A percentile compares a stretch with the other conserved stretches of the same genome.
Evolutionary conservation across 2,888 invertebrate genomes (phyloP).

Genomic region (Morpho achilles): DNA sequence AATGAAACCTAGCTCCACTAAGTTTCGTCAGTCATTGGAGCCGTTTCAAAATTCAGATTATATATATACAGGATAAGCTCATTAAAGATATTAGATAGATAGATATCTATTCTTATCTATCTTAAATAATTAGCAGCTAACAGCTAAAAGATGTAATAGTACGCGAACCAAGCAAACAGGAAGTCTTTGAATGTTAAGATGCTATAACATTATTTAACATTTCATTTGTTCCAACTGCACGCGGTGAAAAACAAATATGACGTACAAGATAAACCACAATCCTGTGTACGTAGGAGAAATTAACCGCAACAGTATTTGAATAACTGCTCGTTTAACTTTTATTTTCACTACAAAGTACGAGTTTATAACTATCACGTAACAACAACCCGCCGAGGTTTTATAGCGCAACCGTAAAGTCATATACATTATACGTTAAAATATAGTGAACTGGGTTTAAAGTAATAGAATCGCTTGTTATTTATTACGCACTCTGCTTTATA

Average conservation of each 20-base stretch:
- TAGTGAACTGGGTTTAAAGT: conserved; percentile 1
- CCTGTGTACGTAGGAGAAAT: conserved; percentile 15
- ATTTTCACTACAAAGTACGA: conserved; percentile 17
- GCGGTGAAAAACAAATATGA: conserved; percentile 18
- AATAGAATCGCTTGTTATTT: conserved; percentile 3
- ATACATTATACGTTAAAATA: conserved; percentile 3
- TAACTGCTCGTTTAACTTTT: conserved; percentile 20
- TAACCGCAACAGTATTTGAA: conserved; percentile 18
- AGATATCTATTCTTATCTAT: too few relatives aligned
- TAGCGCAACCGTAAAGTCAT: conserved; percentile 10
- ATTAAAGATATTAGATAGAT: too few relatives aligned
- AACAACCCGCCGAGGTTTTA: conserved; percentile 11
- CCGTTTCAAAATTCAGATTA: too few relatives aligned
- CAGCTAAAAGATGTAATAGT: too few relatives aligned
- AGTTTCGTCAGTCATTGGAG: too few relatives aligned
- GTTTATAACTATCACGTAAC: conserved; percentile 20
- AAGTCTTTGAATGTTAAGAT: not conserved
- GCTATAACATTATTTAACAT: conserved; percentile 7
- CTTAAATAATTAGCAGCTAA: too few relatives aligned
- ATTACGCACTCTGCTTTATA: not conserved
- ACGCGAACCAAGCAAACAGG: too few relatives aligned
- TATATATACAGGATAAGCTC: too few relatives aligned
- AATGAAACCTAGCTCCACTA: too few relatives aligned
- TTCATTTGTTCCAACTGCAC: conserved; percentile 8
- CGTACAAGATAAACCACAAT: conserved; percentile 22